These are phyloP conservation scores for Andricus grossulariae DNA, from an alignment of 1,140 invertebrate species.

Conservation along the genomic window DNA sequence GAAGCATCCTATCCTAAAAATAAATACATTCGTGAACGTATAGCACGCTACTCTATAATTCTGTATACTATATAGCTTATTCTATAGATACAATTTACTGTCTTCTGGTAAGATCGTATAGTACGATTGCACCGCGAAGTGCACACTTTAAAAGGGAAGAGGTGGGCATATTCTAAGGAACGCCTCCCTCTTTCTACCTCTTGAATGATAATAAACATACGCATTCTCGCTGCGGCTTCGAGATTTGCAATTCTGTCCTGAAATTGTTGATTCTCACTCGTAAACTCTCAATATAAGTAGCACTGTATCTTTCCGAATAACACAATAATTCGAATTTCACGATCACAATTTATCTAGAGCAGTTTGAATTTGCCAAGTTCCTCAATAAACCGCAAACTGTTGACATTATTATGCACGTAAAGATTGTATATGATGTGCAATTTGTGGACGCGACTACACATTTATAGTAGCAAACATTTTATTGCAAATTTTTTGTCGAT, in stretches of 20 bases:
- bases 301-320: conserved; percentile 2
- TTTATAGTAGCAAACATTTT: too few relatives aligned
- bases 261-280: not conserved
- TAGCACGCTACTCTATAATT: too few relatives aligned
- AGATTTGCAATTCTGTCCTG: conserved; percentile 17
- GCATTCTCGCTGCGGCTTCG: not conserved
- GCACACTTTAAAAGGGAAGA: not conserved
- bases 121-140: conserved; percentile 14
- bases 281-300: conserved; percentile 11
- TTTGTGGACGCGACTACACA: too few relatives aligned
- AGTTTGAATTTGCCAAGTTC: conserved; percentile 10
- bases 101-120: too few relatives aligned
- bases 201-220: conserved; percentile 35
- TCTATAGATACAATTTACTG: too few relatives aligned
- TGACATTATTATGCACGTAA: too few relatives aligned
- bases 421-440: too few relatives aligned
- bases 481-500: too few relatives aligned
- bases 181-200: conserved; percentile 25
- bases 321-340: not conserved
- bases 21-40: too few relatives aligned
- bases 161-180: conserved; percentile 25
- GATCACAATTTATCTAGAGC: conserved; percentile 1
- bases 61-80: too few relatives aligned
- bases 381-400: conserved; percentile 6
- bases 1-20: too few relatives aligned